Evolutionary conservation across 2,113 vertebrate genomes (phyloP).

Genomic region (Cercopithecus mona): DNA sequence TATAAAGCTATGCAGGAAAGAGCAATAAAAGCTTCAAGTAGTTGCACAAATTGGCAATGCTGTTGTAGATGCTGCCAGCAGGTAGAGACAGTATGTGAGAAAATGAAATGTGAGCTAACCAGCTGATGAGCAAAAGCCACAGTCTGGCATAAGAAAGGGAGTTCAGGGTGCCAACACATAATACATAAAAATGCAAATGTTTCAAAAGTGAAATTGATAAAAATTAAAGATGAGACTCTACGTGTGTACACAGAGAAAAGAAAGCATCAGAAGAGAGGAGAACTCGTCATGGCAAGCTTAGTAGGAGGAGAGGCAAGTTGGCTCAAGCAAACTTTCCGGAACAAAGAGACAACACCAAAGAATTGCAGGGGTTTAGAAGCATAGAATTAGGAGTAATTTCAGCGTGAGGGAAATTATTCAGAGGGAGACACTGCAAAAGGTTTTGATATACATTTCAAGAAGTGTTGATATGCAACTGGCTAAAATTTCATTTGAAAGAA

Average conservation of each 20-base stretch:
- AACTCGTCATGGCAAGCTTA: not conserved
- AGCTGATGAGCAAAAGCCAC: not conserved
- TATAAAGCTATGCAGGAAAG: not conserved
- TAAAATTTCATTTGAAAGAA: conserved; percentile 22
- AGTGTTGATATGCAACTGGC: not conserved
- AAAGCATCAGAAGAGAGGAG: not conserved
- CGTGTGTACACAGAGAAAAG: not conserved
- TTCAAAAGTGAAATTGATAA: not conserved
- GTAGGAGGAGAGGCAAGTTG: not conserved
- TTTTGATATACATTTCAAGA: not conserved
- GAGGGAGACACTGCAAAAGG: not conserved
- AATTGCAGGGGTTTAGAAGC: not conserved
- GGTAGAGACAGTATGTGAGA: not conserved
- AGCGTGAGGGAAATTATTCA: not conserved
- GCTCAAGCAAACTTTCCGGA: not conserved
- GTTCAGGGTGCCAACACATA: too few species aligned
- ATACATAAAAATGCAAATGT: not conserved
- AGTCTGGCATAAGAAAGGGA: not conserved
- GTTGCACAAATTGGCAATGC: not conserved
- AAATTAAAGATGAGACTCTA: not conserved
- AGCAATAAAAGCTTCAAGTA: not conserved
- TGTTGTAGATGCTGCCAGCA: not conserved
- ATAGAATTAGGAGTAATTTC: not conserved
- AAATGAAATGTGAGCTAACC: not conserved
- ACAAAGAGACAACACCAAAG: not conserved